Evolutionary conservation across 2,888 invertebrate genomes (phyloP).

Genomic region (Drosophila neoperkinsi): DNA sequence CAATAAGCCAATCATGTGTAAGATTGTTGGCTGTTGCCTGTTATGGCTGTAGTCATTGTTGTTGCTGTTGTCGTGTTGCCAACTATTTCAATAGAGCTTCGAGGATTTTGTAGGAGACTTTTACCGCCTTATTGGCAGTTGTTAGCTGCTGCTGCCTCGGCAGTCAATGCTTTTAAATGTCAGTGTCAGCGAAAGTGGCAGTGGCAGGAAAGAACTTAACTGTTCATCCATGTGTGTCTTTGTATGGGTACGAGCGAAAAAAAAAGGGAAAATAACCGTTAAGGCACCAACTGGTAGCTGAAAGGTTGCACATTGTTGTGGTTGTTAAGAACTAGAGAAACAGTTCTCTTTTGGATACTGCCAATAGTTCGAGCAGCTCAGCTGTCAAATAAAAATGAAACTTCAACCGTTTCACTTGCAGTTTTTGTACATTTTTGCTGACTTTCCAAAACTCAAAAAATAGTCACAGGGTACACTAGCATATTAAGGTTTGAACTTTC

Average conservation of each 20-base stretch:
- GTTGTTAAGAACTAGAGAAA: constrained; percentile 11
- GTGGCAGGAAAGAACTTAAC: constrained; percentile 22
- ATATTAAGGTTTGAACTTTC: neutral
- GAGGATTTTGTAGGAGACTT: constrained; percentile 26
- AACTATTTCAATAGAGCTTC: constrained; percentile 52
- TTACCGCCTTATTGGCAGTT: constrained; percentile 58
- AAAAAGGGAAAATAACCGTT: constrained; percentile 24
- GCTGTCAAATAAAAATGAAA: constrained; percentile 39
- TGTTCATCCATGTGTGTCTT: constrained; percentile 8
- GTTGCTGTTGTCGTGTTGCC: constrained; percentile 44
- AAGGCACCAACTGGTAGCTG: constrained; percentile 21
- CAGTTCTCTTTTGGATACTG: constrained; percentile 7
- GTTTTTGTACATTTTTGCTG: constrained; percentile 3
- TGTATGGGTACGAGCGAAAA: neutral
- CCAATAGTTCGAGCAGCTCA: constrained; percentile 10
- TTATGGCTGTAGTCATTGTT: constrained; percentile 16
- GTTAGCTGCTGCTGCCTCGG: constrained; percentile 40
- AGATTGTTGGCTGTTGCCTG: constrained; percentile 51
- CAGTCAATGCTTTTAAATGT: constrained; percentile 66
- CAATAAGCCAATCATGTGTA: constrained; percentile 76
- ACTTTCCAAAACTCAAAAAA: neutral
- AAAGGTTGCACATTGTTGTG: constrained; percentile 41
- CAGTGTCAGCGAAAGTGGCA: constrained; percentile 75
- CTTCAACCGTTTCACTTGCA: constrained; percentile 24
- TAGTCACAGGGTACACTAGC: neutral